These are phyloP conservation scores for Sebastes diaconus DNA, from an alignment of 2,797 vertebrate genomes.

Conservation along the genomic window DNA sequence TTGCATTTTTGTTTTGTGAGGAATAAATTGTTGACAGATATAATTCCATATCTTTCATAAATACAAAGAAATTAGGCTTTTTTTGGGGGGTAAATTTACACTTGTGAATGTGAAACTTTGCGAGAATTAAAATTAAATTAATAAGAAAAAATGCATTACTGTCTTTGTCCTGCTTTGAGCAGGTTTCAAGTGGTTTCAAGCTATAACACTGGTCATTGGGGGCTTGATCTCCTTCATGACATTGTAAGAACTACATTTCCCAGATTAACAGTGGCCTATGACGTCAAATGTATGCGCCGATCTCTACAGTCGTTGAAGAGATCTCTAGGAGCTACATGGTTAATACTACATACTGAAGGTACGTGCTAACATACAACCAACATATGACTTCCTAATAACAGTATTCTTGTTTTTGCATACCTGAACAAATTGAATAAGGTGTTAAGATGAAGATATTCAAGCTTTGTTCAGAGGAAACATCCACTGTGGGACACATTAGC, in stretches of 20 bases:
- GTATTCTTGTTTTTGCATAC: background rate
- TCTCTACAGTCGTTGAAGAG: slow-evolving; percentile 26
- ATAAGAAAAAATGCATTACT: too few relatives aligned
- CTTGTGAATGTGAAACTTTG: too few relatives aligned
- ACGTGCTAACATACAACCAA: slow-evolving; percentile 28
- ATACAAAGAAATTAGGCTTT: too few relatives aligned
- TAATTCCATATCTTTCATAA: too few relatives aligned
- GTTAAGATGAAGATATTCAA: background rate
- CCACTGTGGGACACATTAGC: slow-evolving; percentile 34
- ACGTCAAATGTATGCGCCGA: slow-evolving; percentile 61
- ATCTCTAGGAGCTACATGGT: slow-evolving; percentile 60
- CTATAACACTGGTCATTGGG: rapidly evolving
- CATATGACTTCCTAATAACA: background rate
- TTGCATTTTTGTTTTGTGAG: too few relatives aligned
- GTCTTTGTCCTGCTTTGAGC: rapidly evolving
- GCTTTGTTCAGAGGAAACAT: slow-evolving; percentile 1
- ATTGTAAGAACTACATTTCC: slow-evolving; percentile 64
- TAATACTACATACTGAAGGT: slow-evolving; percentile 68
- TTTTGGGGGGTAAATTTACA: too few relatives aligned
- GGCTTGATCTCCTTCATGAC: rapidly evolving
- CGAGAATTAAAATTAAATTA: too few relatives aligned
- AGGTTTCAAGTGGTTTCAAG: background rate
- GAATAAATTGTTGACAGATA: too few relatives aligned
- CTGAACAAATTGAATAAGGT: rapidly evolving
- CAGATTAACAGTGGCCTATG: slow-evolving; percentile 18